Evolutionary conservation across 1,140 invertebrate genomes (phyloP).

Genomic region (Neodiprion lecontei): DNA sequence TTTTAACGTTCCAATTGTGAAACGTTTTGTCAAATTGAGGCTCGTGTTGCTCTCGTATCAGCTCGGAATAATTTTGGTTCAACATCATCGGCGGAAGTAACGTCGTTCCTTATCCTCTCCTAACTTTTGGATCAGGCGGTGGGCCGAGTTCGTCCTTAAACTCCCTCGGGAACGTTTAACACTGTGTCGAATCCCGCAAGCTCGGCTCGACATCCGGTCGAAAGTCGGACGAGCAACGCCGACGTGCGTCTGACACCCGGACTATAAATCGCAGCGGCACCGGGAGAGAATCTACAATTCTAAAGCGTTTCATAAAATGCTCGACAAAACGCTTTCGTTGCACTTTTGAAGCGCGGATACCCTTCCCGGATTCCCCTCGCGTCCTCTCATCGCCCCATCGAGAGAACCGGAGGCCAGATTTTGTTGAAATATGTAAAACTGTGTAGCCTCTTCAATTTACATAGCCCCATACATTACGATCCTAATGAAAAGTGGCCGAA

Average conservation of each 20-base stretch:
- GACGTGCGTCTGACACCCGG: constrained; percentile 19
- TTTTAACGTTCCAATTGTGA: no score
- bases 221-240: background rate
- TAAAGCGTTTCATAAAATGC: constrained; percentile 62
- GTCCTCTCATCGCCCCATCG: constrained; percentile 3
- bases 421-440: constrained; percentile 63
- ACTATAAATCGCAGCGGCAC: constrained; percentile 44
- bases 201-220: constrained; percentile 18
- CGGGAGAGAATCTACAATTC: constrained; percentile 59
- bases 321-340: constrained; percentile 58
- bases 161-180: no score
- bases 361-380: constrained; percentile 19
- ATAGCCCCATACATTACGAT: constrained; percentile 41
- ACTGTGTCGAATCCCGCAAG: no score
- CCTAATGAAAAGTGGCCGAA: constrained; percentile 53
- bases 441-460: constrained; percentile 62
- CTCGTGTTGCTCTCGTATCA: no score
- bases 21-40: no score
- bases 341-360: constrained; percentile 56
- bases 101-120: no score
- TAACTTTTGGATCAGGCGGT: no score
- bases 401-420: constrained; percentile 25
- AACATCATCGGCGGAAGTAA: no score
- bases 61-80: no score
- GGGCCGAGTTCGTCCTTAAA: no score